A percentile compares a stretch with the other conserved stretches of the same genome.
These are phyloP conservation scores for Amiota minor DNA, from an alignment of 2,888 invertebrate species.

Conservation along the genomic window DNA sequence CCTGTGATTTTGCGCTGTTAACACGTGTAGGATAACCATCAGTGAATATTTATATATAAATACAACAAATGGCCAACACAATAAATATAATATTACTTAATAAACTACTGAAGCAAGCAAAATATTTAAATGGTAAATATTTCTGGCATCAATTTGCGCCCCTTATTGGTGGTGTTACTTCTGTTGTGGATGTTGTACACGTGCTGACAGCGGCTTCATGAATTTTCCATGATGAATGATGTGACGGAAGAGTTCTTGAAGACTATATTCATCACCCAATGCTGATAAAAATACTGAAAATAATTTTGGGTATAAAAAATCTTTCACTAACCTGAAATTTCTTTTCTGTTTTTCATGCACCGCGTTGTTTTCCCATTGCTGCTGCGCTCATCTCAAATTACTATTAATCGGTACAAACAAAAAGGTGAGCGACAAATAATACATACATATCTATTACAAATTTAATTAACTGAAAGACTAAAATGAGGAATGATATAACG, in stretches of 20 bases:
- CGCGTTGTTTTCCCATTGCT: no score
- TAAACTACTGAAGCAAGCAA: constrained; percentile 17
- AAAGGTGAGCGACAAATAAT: not conserved
- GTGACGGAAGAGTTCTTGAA: constrained; percentile 73
- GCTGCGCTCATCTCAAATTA: constrained; percentile 19
- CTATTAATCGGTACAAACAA: not conserved
- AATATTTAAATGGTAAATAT: constrained; percentile 45
- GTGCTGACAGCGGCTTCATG: constrained; percentile 42
- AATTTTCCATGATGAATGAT: constrained; percentile 66
- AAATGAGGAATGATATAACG: constrained; percentile 60
- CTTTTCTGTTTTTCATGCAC: constrained; percentile 41
- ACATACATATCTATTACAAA: no score
- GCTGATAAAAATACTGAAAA: constrained; percentile 57
- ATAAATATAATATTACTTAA: constrained; percentile 13
- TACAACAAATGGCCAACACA: constrained; percentile 32
- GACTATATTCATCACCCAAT: constrained; percentile 74
- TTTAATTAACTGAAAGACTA: not conserved
- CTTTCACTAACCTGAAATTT: not conserved
- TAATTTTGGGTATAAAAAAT: not conserved
- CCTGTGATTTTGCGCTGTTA: constrained; percentile 39
- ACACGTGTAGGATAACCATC: constrained; percentile 56
- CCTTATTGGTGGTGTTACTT: no score
- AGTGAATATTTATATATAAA: constrained; percentile 20
- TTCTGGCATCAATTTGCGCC: not conserved
- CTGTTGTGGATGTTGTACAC: constrained; percentile 49